Evolutionary conservation across 1,140 invertebrate genomes (phyloP).

Genomic region (Carcinoscorpius rotundicauda): DNA sequence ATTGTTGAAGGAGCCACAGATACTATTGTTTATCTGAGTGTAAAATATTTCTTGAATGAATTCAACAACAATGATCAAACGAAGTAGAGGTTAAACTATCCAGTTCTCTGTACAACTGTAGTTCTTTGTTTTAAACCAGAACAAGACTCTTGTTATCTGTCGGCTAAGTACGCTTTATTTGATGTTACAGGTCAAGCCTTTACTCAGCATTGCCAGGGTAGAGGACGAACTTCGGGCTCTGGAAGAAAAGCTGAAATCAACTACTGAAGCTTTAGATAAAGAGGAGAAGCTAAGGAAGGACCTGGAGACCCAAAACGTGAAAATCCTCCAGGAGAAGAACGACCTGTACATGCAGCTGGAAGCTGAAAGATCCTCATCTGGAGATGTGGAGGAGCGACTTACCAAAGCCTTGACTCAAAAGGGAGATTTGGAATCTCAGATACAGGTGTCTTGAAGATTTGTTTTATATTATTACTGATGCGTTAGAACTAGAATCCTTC

Average conservation of each 20-base stretch:
- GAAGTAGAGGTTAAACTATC: too few relatives aligned
- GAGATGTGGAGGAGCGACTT: slow-evolving; percentile 82
- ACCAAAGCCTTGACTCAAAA: slow-evolving; percentile 91
- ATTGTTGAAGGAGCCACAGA: too few relatives aligned
- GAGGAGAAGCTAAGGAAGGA: slow-evolving; percentile 96
- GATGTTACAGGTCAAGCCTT: slow-evolving; percentile 65
- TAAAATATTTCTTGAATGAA: too few relatives aligned
- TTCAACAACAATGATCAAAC: too few relatives aligned
- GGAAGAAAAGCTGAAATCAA: slow-evolving; percentile 87
- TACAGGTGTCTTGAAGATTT: slow-evolving; percentile 53
- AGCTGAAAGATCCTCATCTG: slow-evolving; percentile 73
- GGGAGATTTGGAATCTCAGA: slow-evolving; percentile 86
- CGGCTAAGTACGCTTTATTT: too few relatives aligned
- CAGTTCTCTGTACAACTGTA: too few relatives aligned
- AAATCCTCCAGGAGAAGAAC: slow-evolving; percentile 84
- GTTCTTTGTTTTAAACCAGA: too few relatives aligned
- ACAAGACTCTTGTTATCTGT: too few relatives aligned
- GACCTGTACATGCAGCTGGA: slow-evolving; percentile 74
- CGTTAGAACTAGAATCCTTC: too few relatives aligned
- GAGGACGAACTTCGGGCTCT: slow-evolving; percentile 91
- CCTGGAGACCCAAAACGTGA: slow-evolving; percentile 81
- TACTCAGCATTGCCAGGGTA: slow-evolving; percentile 94
- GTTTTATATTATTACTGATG: too few relatives aligned
- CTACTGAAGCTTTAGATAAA: slow-evolving; percentile 83
- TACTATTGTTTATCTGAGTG: too few relatives aligned